A percentile compares a stretch with the other conserved stretches of the same genome.
Conservation (phyloP, 2,113 vertebrate species). For the Potamarius usumacintae region DNA sequence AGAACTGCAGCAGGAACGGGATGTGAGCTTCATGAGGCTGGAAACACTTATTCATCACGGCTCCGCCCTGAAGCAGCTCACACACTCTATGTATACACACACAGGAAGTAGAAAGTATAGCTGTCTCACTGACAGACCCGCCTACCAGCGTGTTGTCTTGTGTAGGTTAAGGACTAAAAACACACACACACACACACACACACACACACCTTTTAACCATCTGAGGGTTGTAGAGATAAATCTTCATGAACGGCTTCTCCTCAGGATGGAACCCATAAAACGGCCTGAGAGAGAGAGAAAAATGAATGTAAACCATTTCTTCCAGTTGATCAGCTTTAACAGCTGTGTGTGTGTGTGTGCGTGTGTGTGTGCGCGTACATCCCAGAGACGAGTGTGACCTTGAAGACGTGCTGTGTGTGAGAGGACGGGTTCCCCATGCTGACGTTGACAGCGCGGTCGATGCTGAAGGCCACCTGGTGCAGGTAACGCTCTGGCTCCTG, state of each 20-base stretch:
- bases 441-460: constrained; percentile 94
- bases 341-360: not conserved
- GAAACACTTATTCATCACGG: constrained; percentile 96
- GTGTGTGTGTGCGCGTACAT: constrained; percentile 79
- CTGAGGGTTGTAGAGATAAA: constrained; percentile 96
- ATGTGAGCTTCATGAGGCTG: constrained; percentile 98
- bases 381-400: constrained; percentile 92
- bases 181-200: constrained; percentile 64
- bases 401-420: constrained; percentile 88
- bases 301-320: not conserved
- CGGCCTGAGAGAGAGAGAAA: constrained; percentile 74
- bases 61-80: constrained; percentile 95
- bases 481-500: constrained; percentile 85
- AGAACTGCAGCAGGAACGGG: constrained; percentile 97
- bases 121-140: too few species aligned
- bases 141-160: not conserved
- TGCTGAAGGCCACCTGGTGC: constrained; percentile 93
- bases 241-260: constrained; percentile 97
- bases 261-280: constrained; percentile 96
- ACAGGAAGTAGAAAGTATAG: not conserved
- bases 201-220: constrained; percentile 92
- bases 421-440: constrained; percentile 93
- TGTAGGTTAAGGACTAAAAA: not conserved
- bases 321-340: not conserved
- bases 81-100: constrained; percentile 80